A percentile compares a stretch with the other conserved stretches of the same genome.
Evolutionary conservation across 1,140 invertebrate species (phyloP).

Genomic region (Drosophila nigrodunni): DNA sequence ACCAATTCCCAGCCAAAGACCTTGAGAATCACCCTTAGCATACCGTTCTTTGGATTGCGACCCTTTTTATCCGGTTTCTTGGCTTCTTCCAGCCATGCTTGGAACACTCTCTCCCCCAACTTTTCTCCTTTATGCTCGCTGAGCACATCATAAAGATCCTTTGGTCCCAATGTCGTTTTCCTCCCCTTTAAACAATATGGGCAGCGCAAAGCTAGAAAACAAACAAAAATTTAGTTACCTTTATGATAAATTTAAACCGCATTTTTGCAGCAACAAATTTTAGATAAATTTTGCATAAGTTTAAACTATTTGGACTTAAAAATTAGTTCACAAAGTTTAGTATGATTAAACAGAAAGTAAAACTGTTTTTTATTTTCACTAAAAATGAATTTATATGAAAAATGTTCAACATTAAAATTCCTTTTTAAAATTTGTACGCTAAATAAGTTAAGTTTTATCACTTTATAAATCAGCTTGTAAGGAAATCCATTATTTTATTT

Average conservation of each 20-base stretch:
- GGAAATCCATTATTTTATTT: too few species aligned
- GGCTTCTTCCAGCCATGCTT: slow-evolving; percentile 59
- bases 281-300: too few species aligned
- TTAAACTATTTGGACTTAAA: too few species aligned
- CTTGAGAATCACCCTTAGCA: slow-evolving; percentile 54
- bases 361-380: too few species aligned
- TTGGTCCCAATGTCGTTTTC: slow-evolving; percentile 85
- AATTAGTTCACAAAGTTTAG: too few species aligned
- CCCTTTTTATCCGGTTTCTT: slow-evolving; percentile 34
- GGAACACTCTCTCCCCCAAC: slow-evolving; percentile 60
- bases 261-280: too few species aligned
- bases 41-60: slow-evolving; percentile 41
- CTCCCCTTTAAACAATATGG: slow-evolving; percentile 86
- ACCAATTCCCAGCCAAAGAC: slow-evolving; percentile 71
- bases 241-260: too few species aligned
- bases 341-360: too few species aligned
- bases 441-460: too few species aligned
- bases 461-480: too few species aligned
- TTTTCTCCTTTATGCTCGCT: slow-evolving; percentile 85
- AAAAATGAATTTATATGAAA: background rate
- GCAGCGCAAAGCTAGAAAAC: slow-evolving; percentile 84
- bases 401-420: background rate
- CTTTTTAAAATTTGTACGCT: too few species aligned
- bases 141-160: slow-evolving; percentile 86
- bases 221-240: too few species aligned